Evolutionary conservation across 1,140 invertebrate species (phyloP), one percentile per base, ranked within the genome.

Genomic region (Dryas iulia): DNA sequence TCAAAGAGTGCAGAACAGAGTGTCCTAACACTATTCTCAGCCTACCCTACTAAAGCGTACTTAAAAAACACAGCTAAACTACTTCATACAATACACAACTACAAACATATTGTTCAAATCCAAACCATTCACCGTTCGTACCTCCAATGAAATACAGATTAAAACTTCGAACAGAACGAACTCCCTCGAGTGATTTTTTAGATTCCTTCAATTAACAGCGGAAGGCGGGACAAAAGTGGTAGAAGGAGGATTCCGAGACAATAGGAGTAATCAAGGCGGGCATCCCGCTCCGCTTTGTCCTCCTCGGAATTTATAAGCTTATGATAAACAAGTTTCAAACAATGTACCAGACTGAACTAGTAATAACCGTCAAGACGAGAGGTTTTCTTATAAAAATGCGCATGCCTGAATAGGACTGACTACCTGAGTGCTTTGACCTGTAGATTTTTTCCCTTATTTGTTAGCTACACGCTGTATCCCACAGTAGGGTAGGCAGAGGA

Each of bases 241-340:
- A 74, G 74, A 77, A 80, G 76, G 74, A 73, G 76, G 80, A 79
- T 81, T 79, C 12, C 69, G 82, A 86, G 82, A 86, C 83, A 86
- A 86, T 83, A 65, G 76, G 64, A 71, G 82, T 81, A 84, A 86
- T 86, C 82, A 84, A 76, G 72, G 72, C 79, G 69, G 69, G 47
- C 58, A 56, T 61, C 53, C 67, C 66, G 24, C 62, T 30, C 30
- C 66, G 26, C 31, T 12, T 58, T 53, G 59, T 68, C 64, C 71
- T 47, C 7, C 39, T 18, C 62, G 75, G 76, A 79, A 81, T 83
- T 83, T 76, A 78, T 81, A 81, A 83, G 72, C 76, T 82, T 76
- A 79, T 73, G 61, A 64, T 75, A 79, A 79, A 83, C 79, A 80
- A 76, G 65, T 74, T 75, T 68, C 71, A 74, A 72, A 65, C 47